Base-by-base conservation (phyloP, 1,140 invertebrate genomes). In the Drosophila repleta region DNA sequence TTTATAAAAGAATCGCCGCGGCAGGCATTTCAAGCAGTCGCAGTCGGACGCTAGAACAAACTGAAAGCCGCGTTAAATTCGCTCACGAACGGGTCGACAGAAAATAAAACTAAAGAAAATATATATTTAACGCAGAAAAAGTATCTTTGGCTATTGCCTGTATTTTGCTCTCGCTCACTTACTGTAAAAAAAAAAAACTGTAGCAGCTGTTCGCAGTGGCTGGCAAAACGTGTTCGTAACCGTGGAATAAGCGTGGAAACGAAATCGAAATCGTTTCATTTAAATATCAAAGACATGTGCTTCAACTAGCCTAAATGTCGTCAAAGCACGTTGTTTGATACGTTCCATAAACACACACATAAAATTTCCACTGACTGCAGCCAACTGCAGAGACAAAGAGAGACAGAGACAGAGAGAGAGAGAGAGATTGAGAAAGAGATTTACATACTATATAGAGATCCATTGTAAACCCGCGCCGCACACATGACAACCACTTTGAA, bases 1-100 rank as follows among this genome's bases (percentile, higher is more conserved):
- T 87, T 87, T 87, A 88, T 88, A 88, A 88, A 88, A 83, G 79
- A 88, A 87, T 83, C 83, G 79, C 71, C 51, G 69, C 76, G 61
- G 72, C 60, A 64, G 61, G 65, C 62, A 75, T 82, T 71, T 87
- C 78, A 87, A 88, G 83, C 83, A 87, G 84, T 89, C 83, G 82
- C 79, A 88, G 46, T 89, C 76, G 76, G 67, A 77, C 79, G 72
- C 79, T 76, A 88, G 83, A 88, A 89, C 79, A 71, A 79, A 68
- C 63, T 74, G 63, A 74, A 65, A 72, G 55, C 35, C 51, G 6
- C 7, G 6, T 13, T 11, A 26, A 17, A 29, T 29, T n/a, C 15
- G 5, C 3, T 17, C 39, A n/a, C n/a, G 39, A 43, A 43, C n/a
- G 39, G 39, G 32, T 35, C 29, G 10, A 32, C 26, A n/a, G 2